Evolutionary conservation across 2,888 invertebrate genomes (phyloP).

Genomic region (Rhimphoctona megacephalus): DNA sequence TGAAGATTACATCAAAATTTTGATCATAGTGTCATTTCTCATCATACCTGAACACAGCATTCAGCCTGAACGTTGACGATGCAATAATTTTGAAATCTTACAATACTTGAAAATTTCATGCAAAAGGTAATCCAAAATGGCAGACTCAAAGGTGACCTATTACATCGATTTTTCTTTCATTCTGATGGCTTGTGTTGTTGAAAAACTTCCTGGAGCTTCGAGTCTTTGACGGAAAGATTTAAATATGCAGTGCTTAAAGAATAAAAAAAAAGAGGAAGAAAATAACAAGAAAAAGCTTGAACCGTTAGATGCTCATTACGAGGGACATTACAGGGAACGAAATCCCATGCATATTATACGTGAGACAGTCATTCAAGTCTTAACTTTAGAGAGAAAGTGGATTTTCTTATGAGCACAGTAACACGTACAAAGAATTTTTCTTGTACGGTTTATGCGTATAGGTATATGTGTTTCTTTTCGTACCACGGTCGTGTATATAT

Average conservation of each 20-base stretch:
- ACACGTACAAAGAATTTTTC: constrained; percentile 82
- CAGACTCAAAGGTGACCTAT: constrained; percentile 77
- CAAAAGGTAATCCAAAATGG: neutral
- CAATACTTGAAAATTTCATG: neutral
- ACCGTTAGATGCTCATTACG: constrained; percentile 9
- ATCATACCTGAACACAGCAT: neutral
- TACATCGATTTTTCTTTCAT: constrained; percentile 76
- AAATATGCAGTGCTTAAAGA: constrained; percentile 28
- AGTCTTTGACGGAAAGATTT: constrained; percentile 25
- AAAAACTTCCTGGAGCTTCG: constrained; percentile 11
- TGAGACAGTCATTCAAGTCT: constrained; percentile 79
- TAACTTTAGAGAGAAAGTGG: constrained; percentile 74
- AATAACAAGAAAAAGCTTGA: neutral
- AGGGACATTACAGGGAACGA: constrained; percentile 75
- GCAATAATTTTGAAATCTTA: constrained; percentile 3
- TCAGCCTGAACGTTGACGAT: constrained; percentile 54
- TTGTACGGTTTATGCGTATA: constrained; percentile 72
- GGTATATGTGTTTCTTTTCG: constrained; percentile 15
- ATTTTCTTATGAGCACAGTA: constrained; percentile 50
- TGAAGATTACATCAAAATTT: neutral
- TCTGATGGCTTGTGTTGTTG: neutral
- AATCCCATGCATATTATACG: constrained; percentile 84
- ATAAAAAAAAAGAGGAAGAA: neutral
- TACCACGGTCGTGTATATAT: constrained; percentile 27
- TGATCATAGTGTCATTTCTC: neutral